Evolutionary conservation across 64 coral and sea anemone species (phyloP).

Genomic region (Montipora capricornis): DNA sequence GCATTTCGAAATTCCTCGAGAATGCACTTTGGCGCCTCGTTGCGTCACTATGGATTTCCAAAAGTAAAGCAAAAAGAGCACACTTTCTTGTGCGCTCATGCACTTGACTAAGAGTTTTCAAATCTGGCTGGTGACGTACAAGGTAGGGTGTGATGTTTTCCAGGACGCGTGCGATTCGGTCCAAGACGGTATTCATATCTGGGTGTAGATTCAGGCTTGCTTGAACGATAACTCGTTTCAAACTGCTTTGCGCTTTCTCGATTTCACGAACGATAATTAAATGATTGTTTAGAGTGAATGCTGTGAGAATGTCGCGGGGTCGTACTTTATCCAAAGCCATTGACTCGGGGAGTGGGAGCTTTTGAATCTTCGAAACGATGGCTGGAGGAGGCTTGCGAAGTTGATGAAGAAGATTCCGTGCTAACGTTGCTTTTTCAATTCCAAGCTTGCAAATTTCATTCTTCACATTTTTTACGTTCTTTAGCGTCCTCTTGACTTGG

Average conservation of each 20-base stretch:
- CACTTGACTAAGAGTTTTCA: conserved; percentile 1
- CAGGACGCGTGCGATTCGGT: too few relatives aligned
- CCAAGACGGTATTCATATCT: not conserved
- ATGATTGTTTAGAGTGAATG: not conserved
- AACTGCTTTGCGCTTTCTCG: not conserved
- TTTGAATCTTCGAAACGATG: not conserved
- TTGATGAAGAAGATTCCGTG: too few relatives aligned
- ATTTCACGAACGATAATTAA: not conserved
- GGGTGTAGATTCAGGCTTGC: not conserved
- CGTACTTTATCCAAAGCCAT: not conserved
- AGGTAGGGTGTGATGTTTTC: not conserved
- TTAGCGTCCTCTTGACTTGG: not conserved
- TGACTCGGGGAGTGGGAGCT: not conserved
- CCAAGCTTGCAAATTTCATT: not conserved
- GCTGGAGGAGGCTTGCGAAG: not conserved
- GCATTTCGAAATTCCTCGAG: not conserved
- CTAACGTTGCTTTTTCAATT: not conserved
- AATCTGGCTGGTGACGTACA: not conserved
- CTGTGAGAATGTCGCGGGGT: too few relatives aligned
- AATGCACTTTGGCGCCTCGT: not conserved
- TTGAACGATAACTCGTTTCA: not conserved
- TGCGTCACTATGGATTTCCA: not conserved
- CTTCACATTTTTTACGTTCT: not conserved
- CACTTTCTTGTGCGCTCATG: not conserved
- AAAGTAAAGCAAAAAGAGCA: not conserved